phyloP scores from a whole-genome alignment of 64 coral and sea anemone species.

The Pocillopora damicornis region DNA sequence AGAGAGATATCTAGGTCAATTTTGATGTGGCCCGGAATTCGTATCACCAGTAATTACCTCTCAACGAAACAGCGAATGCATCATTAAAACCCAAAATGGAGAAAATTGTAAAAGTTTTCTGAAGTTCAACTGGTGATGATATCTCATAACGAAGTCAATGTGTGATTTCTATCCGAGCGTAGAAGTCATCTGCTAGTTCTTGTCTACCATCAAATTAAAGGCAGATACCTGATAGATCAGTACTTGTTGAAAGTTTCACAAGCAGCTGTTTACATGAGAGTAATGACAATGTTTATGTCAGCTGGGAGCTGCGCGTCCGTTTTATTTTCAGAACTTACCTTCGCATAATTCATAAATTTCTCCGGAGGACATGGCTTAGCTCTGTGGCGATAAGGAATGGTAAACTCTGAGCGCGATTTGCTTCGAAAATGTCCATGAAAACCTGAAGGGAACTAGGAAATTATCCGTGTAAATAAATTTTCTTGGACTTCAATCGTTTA shows the following conservation, averaged over 20 bases:
- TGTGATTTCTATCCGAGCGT: not conserved
- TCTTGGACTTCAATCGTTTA: not conserved
- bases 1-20: no score
- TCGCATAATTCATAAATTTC: conserved; percentile 53
- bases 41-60: no score
- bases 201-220: not conserved
- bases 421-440: conserved; percentile 71
- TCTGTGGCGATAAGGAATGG: conserved; percentile 55
- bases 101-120: no score
- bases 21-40: no score
- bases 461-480: not conserved
- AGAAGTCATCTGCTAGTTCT: not conserved
- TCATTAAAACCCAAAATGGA: no score
- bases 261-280: not conserved
- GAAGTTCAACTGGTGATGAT: no score
- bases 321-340: conserved; percentile 16
- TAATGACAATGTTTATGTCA: not conserved
- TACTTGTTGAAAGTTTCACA: not conserved
- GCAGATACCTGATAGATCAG: no score
- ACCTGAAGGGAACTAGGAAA: conserved; percentile 48
- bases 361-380: conserved; percentile 47
- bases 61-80: no score
- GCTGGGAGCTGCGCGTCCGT: not conserved
- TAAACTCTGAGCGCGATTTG: conserved; percentile 57
- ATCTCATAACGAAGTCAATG: no score